Conservation (phyloP, 2,113 vertebrate genomes). For the Promerops cafer region DNA sequence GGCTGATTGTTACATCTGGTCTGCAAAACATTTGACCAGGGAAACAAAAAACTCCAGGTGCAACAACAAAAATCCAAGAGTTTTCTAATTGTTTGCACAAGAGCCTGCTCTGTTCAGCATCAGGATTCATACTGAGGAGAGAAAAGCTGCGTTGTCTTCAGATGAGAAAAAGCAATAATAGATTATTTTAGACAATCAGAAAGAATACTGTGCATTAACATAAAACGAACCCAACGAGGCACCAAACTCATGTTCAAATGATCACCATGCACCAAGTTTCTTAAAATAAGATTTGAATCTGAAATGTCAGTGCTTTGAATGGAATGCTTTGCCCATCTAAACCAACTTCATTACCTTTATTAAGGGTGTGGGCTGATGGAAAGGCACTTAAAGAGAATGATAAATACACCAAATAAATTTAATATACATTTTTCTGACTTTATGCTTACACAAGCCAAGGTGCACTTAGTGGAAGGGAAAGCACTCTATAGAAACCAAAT, state of each 20-base stretch:
- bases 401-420: neutral
- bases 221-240: neutral
- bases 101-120: neutral
- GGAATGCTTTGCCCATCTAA: neutral
- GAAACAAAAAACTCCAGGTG: neutral
- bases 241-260: neutral
- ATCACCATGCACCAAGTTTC: neutral
- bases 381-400: neutral
- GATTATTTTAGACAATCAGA: neutral
- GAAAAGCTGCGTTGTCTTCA: neutral
- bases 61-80: neutral
- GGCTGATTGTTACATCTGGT: neutral
- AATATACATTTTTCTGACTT: neutral
- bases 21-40: neutral
- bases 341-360: neutral
- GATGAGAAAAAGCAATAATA: neutral
- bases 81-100: neutral
- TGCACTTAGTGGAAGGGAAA: neutral
- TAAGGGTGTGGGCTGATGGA: neutral
- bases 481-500: neutral
- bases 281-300: neutral
- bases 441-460: neutral
- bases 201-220: neutral
- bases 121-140: neutral
- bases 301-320: neutral